Conservation (phyloP, 2,888 invertebrate genomes). For the Drosophila stalkeri region DNA sequence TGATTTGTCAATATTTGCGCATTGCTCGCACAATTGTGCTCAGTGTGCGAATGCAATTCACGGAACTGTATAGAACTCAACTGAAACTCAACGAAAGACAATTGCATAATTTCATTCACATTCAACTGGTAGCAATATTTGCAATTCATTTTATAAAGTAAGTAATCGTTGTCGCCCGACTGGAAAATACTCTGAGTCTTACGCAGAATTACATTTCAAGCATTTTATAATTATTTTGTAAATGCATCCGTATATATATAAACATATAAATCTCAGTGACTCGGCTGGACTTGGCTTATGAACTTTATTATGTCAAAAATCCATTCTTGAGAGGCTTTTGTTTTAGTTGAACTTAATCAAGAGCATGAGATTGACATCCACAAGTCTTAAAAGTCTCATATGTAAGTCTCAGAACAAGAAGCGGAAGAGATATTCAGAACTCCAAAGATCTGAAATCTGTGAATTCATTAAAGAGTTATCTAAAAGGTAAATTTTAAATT, state of each 20-base stretch:
- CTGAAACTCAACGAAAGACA: neutral
- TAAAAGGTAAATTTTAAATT: neutral
- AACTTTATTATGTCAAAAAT: too few relatives aligned
- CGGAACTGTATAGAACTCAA: conserved; percentile 18
- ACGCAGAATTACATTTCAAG: neutral
- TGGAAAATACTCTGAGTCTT: neutral
- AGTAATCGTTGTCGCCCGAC: neutral
- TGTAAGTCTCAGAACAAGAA: neutral
- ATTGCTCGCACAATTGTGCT: conserved; percentile 25
- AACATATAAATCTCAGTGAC: neutral
- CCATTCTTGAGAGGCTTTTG: too few relatives aligned
- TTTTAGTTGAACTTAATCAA: neutral
- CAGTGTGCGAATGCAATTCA: conserved; percentile 18
- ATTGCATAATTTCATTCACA: conserved; percentile 27
- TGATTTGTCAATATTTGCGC: conserved; percentile 63
- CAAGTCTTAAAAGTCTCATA: neutral
- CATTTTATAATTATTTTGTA: neutral
- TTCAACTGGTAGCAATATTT: conserved; percentile 11
- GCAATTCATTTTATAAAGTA: neutral
- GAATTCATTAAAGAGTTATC: neutral
- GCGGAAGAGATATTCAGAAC: neutral
- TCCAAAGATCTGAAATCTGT: neutral
- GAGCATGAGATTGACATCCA: neutral
- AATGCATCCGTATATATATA: neutral
- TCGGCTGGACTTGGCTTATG: neutral